Base-by-base conservation (phyloP, 2,797 vertebrate species). In the Smutsia gigantea region DNA sequence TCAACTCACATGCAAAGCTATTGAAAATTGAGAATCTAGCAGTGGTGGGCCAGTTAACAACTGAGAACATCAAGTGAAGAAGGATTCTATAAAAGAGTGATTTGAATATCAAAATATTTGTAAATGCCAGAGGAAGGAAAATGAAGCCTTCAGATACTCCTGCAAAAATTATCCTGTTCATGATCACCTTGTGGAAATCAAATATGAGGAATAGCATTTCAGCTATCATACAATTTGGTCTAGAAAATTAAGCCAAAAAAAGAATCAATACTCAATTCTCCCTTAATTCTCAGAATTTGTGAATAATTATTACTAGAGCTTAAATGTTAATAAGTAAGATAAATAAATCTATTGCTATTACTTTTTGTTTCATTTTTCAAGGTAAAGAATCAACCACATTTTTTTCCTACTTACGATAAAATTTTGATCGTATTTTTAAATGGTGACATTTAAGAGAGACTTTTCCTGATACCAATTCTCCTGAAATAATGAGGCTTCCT, bases 301-400 rank as follows among this genome's bases (percentile, higher is more conserved):
- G 4, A 72, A 31, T 68, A 85, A 95, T 49, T 88, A 25, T 74
- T 77, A 85, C 57, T 87, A 72, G 51, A 90, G 55, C 61, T 90
- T 87, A 81, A 68, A 59, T 91, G 55, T 85, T 90, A 95, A 92
- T 72, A 93, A 51, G 29, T 39, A 51, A 87, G 25, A 59, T 77
- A 86, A 87, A 72, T 77, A 34, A 85, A 69, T 53, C 57, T 90
- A 63, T 53, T 77, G 37, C n/a, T 25, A 21, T 71, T 87, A 66
- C 0, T 66, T 37, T 85, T 95, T 34, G 18, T 82, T 66, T 94
- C n/a, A 87, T 55, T 86, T 97, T 89, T 94, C 39, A 90, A 91
- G 78, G 71, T 68, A 84, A 90, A 90, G 23, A 55, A 77, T 55
- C 34, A 87, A 49, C 66, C 68, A 27, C 53, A 63, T 46, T 2